A percentile compares a stretch with the other conserved stretches of the same genome.
Evolutionary conservation across 1,140 invertebrate genomes (phyloP).

Genomic region (Danaus plexippus): DNA sequence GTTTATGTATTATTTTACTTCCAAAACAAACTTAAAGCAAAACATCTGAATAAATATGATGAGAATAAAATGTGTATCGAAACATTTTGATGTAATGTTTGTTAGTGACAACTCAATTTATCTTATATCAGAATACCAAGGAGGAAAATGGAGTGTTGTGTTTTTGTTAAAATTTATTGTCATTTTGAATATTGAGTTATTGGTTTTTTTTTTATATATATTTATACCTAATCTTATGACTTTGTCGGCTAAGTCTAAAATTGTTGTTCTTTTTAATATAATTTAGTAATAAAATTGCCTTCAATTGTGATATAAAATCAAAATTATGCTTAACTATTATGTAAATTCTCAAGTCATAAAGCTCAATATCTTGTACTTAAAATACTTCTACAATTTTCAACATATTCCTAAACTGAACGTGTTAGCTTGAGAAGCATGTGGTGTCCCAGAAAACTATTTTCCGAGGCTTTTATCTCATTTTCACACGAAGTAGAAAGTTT

Average conservation of each 20-base stretch:
- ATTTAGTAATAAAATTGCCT: no score
- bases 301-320: no score
- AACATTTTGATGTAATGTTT: slow-evolving; percentile 6
- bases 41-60: background rate
- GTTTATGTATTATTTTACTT: no score
- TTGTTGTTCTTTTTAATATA: no score
- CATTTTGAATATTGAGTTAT: slow-evolving; percentile 6
- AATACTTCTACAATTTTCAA: slow-evolving; percentile 16
- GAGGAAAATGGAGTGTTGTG: slow-evolving; percentile 13
- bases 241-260: no score
- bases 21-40: background rate
- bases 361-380: no score
- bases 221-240: no score
- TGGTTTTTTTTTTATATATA: background rate
- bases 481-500: slow-evolving; percentile 64
- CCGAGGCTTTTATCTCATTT: slow-evolving; percentile 66
- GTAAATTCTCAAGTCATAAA: no score
- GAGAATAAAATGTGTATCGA: background rate
- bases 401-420: slow-evolving; percentile 35
- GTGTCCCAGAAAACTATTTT: slow-evolving; percentile 66
- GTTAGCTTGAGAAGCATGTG: slow-evolving; percentile 60
- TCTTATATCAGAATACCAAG: slow-evolving; percentile 19
- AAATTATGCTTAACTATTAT: no score
- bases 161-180: slow-evolving; percentile 7
- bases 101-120: slow-evolving; percentile 22